Conservation (phyloP, 2,113 vertebrate species). For the Chascanopsetta lugubris region DNA sequence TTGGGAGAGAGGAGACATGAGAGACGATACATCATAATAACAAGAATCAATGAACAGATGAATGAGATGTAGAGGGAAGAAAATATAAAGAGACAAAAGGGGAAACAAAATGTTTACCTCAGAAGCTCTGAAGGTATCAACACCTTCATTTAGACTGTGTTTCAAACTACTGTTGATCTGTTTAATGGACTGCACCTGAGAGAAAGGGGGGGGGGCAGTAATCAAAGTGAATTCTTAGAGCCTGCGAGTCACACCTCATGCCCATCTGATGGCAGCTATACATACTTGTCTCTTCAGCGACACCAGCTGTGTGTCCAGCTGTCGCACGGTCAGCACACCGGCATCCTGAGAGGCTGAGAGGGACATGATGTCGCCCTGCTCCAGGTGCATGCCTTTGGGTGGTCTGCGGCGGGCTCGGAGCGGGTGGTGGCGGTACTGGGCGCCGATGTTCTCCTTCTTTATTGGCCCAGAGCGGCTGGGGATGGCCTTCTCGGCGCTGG, state of each 20-base stretch:
- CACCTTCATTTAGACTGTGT: conserved; percentile 82
- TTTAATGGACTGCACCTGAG: conserved; percentile 89
- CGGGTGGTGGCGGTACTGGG: conserved; percentile 90
- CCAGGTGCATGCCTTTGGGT: conserved; percentile 92
- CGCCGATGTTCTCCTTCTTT: conserved; percentile 86
- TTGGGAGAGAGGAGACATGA: conserved; percentile 3
- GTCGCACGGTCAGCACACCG: conserved; percentile 83
- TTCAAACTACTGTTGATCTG: conserved; percentile 90
- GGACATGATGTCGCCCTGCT: conserved; percentile 84
- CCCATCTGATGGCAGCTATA: background rate
- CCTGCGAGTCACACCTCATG: too few species aligned
- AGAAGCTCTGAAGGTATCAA: conserved; percentile 77
- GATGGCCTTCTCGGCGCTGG: conserved; percentile 62
- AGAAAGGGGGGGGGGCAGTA: background rate
- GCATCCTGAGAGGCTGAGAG: conserved; percentile 85
- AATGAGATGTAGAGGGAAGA: conserved; percentile 3
- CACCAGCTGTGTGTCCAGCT: conserved; percentile 88
- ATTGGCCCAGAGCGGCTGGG: conserved; percentile 77
- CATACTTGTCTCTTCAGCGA: conserved; percentile 91
- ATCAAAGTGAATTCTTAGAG: too few species aligned
- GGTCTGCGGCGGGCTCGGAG: conserved; percentile 87
- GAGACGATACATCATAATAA: too few species aligned
- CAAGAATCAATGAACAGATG: background rate
- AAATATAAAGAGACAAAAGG: background rate
- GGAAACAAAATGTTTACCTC: conserved; percentile 78